phyloP scores from a whole-genome alignment of 1,140 invertebrate species.

The Paramacrobiotus metropolitanus region DNA sequence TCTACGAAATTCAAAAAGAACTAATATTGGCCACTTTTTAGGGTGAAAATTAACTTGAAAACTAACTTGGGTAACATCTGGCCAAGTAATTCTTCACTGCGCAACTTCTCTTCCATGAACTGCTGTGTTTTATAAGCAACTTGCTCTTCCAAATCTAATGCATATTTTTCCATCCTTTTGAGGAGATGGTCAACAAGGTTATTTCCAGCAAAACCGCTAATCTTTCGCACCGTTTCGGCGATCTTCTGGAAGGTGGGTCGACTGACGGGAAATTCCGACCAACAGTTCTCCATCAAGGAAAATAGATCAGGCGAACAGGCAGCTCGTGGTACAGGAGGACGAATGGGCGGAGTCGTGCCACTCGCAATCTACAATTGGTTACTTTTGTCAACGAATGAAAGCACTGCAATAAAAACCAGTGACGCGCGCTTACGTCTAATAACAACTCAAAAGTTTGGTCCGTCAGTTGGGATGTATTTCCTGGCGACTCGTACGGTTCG shows the following conservation, averaged over 20 bases:
- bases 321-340: neutral
- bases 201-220: conserved; percentile 22
- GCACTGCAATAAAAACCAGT: too few relatives aligned
- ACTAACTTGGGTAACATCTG: conserved; percentile 66
- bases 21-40: too few relatives aligned
- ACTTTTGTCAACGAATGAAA: too few relatives aligned
- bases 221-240: neutral
- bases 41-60: too few relatives aligned
- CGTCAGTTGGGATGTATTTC: conserved; percentile 22
- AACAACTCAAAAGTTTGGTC: neutral
- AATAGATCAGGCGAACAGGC: neutral
- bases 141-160: conserved; percentile 55
- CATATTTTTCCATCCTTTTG: conserved; percentile 61
- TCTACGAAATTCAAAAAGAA: neutral
- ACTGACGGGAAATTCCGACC: neutral
- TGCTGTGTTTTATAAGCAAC: conserved; percentile 55
- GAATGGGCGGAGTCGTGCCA: neutral
- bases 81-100: conserved; percentile 67
- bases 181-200: conserved; percentile 61
- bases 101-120: conserved; percentile 80
- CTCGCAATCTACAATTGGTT: too few relatives aligned
- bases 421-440: neutral
- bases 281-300: neutral
- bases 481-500: conserved; percentile 50
- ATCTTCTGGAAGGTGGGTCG: neutral